Evolutionary conservation across 2,113 vertebrate genomes (phyloP).

Genomic region (Herpailurus yagouaroundi): DNA sequence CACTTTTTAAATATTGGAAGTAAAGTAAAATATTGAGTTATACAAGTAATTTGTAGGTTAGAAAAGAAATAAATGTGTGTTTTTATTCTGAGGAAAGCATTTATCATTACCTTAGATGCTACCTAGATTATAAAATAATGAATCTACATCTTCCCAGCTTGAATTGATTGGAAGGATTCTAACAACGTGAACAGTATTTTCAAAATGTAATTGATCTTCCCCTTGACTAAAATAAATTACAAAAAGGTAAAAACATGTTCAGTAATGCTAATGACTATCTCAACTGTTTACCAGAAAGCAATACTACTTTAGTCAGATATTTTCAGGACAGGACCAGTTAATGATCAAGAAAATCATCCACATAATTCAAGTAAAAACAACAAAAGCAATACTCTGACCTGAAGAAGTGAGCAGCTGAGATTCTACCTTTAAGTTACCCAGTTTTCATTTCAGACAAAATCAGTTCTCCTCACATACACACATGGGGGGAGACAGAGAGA

Average conservation of each 20-base stretch:
- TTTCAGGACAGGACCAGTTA: background rate
- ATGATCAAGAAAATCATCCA: background rate
- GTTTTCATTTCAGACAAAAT: background rate
- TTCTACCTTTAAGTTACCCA: background rate
- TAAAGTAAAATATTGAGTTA: slow-evolving; percentile 75
- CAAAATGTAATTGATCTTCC: slow-evolving; percentile 83
- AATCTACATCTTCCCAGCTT: slow-evolving; percentile 70
- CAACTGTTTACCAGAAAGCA: background rate
- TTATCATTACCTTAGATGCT: slow-evolving; percentile 80
- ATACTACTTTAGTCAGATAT: background rate
- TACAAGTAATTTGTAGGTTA: slow-evolving; percentile 71
- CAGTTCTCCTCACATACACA: no score
- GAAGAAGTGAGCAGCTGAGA: background rate
- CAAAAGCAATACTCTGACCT: background rate
- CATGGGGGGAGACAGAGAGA: background rate
- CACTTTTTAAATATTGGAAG: slow-evolving; percentile 77
- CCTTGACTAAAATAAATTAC: slow-evolving; percentile 77
- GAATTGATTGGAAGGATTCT: slow-evolving; percentile 78
- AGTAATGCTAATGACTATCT: slow-evolving; percentile 30
- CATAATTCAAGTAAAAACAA: slow-evolving; percentile 29
- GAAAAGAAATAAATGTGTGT: slow-evolving; percentile 77
- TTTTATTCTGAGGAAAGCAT: slow-evolving; percentile 79
- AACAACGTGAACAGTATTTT: slow-evolving; percentile 77
- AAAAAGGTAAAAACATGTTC: slow-evolving; percentile 46
- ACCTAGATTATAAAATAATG: slow-evolving; percentile 75